Conservation (phyloP, 2,888 invertebrate genomes). For the Trisateles emortualis region DNA sequence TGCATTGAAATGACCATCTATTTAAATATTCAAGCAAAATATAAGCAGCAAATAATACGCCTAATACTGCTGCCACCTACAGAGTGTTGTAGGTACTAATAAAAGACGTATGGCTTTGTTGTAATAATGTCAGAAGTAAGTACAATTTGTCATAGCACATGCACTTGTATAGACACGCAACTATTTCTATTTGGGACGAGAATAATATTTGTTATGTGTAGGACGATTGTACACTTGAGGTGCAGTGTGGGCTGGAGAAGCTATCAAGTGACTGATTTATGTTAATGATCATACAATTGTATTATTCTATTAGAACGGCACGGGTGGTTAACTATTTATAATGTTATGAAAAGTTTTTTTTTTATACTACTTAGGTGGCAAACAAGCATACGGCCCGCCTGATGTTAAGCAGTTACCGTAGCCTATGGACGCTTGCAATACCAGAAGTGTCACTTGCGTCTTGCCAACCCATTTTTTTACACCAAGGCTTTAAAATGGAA, state of each 20-base stretch:
- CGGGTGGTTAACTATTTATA: no score
- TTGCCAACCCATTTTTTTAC: no score
- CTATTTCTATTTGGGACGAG: conserved; percentile 27
- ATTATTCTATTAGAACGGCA: not conserved
- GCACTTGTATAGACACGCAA: conserved; percentile 32
- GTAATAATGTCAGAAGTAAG: conserved; percentile 30
- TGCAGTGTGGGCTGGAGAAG: not conserved
- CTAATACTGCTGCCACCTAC: not conserved
- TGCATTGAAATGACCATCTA: no score
- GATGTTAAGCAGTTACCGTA: no score
- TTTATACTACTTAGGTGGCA: no score
- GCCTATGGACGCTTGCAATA: no score
- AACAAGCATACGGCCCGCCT: no score
- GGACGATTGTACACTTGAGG: conserved; percentile 9
- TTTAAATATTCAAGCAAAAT: not conserved
- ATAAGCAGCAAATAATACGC: not conserved
- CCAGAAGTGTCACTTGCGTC: no score
- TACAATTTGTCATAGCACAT: conserved; percentile 40
- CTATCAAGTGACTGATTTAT: not conserved
- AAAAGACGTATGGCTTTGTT: not conserved
- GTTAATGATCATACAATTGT: not conserved
- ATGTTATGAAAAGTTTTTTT: no score
- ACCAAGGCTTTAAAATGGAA: no score
- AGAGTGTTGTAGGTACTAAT: not conserved
- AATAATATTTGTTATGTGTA: conserved; percentile 30